A percentile compares a stretch with the other conserved stretches of the same genome.
These are phyloP conservation scores for Lagria hirta DNA, from an alignment of 2,888 invertebrate genomes.

Conservation along the genomic window DNA sequence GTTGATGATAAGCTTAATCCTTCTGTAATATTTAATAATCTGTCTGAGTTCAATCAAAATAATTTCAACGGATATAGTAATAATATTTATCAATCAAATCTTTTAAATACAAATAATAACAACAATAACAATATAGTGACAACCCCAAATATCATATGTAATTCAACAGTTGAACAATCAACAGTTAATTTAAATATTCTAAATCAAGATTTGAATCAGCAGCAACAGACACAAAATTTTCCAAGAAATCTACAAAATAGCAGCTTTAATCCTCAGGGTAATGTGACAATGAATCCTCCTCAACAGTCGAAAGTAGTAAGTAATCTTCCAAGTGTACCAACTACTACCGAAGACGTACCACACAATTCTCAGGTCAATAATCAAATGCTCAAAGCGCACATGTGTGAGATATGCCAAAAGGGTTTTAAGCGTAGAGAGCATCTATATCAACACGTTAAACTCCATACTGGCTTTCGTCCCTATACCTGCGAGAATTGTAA, in stretches of 20 bases:
- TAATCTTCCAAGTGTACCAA: no score
- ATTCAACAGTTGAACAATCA: constrained; percentile 31
- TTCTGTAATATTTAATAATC: constrained; percentile 40
- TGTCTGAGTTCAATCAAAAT: constrained; percentile 37
- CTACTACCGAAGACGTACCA: neutral
- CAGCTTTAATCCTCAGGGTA: constrained; percentile 6
- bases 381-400: constrained; percentile 35
- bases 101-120: constrained; percentile 1
- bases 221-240: constrained; percentile 3
- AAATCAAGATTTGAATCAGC: constrained; percentile 28
- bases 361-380: constrained; percentile 8
- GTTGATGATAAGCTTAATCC: constrained; percentile 35
- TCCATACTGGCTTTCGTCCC: constrained; percentile 67
- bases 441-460: constrained; percentile 66
- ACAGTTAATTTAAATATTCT: constrained; percentile 38
- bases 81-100: constrained; percentile 21
- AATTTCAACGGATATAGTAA: constrained; percentile 30
- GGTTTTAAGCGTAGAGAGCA: constrained; percentile 70
- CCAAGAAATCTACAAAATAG: neutral
- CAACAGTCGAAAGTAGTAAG: constrained; percentile 8
- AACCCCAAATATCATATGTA: constrained; percentile 34
- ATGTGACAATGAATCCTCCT: neutral
- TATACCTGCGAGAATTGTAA: constrained; percentile 67
- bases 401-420: constrained; percentile 63
- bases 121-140: constrained; percentile 25